Evolutionary conservation across 2,797 vertebrate species (phyloP), one percentile per base, ranked within the genome.

Genomic region (Salarias fasciatus): DNA sequence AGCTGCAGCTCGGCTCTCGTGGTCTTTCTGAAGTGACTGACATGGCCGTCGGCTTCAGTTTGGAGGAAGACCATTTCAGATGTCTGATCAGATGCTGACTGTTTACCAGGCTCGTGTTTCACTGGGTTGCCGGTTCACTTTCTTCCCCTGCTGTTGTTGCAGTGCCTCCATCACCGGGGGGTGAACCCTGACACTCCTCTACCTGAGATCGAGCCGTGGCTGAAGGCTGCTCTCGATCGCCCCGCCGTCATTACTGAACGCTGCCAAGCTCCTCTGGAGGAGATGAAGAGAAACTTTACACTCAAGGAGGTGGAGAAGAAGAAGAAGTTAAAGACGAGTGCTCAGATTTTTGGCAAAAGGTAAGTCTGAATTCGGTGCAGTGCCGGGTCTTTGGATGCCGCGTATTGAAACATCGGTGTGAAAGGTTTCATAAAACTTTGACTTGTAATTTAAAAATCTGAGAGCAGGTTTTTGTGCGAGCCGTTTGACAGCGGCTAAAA

Each of bases 81-180:
- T 44, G 15, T 40, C 33, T 56, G 37, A 60, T 6, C 6, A 54
- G 28, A 73, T 7, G 36, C 43, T 40, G 1, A 18, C 31, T 18
- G 47, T 67, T 13, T 72, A 18, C 12, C 31, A 41, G 15, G n/a
- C 7, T 29, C 35, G 9, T 28, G 24, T 10, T 28, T 55, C 31
- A 29, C 11, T 72, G 41, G n/a, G 14, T 48, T 41, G 24, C 12
- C 28, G 0, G 57, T 42, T 44, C 11, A 52, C 10, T 63, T 42
- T 18, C 52, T 31, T 40, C 43, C 33, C 14, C 38, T 30, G 15
- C 36, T 51, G 28, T 61, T 14, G 54, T 28, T 69, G 33, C 28
- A 99, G 98, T 98, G 97, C 79, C 88, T 99, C 74, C 94, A 98
- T 58, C 94, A 97, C 83, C 94, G 95, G 47, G 96, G 89, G 30